Conservation (phyloP, 2,113 vertebrate species). For the Poeciliopsis retropinna region DNA sequence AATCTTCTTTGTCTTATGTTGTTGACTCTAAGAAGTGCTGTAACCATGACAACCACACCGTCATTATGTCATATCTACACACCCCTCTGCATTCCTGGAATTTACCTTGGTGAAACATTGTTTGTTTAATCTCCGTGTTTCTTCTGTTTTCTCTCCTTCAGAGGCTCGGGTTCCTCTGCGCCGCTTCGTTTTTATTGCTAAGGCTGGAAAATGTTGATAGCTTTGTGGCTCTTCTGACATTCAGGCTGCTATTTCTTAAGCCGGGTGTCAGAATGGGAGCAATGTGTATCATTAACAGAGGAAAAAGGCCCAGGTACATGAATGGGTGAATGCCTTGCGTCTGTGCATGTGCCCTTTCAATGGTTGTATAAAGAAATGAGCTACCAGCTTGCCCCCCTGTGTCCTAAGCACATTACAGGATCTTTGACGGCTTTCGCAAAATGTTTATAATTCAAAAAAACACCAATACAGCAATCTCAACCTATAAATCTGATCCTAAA, state of each 20-base stretch:
- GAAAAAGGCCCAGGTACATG: not conserved
- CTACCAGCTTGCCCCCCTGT: not conserved
- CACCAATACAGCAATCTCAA: too few relatives aligned
- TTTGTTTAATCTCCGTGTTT: slow-evolving; percentile 7
- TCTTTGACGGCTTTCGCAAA: not conserved
- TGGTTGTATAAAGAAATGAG: not conserved
- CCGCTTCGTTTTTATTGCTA: not conserved
- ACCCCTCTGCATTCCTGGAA: not conserved
- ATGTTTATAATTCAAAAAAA: not conserved
- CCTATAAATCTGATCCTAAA: not conserved
- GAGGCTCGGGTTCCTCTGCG: not conserved
- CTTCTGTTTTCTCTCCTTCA: not conserved
- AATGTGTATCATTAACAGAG: not conserved
- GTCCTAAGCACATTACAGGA: not conserved
- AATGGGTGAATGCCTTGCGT: not conserved
- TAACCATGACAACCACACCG: slow-evolving; percentile 59
- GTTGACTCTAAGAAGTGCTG: not conserved
- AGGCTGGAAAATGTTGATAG: slow-evolving; percentile 12
- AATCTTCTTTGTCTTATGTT: too few relatives aligned
- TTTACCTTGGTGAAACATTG: slow-evolving; percentile 18
- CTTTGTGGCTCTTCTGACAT: slow-evolving; percentile 7
- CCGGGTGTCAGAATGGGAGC: not conserved
- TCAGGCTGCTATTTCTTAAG: not conserved
- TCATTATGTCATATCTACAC: slow-evolving; percentile 14
- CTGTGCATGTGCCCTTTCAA: not conserved